Evolutionary conservation across 2,888 invertebrate genomes (phyloP), one percentile per base, ranked within the genome.

Genomic region (Netelia melanura): DNA sequence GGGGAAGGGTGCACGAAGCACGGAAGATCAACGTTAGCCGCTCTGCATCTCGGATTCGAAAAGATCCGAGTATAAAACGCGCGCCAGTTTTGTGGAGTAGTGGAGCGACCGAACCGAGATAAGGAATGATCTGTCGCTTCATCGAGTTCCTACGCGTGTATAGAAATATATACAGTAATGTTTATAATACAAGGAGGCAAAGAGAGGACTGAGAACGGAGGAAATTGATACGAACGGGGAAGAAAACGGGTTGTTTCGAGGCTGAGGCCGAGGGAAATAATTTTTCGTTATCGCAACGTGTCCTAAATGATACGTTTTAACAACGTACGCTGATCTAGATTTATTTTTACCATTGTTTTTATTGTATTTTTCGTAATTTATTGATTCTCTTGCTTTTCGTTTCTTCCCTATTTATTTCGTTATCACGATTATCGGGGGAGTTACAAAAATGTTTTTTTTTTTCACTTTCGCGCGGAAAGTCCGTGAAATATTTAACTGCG

Each of bases 41-140:
- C 83, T 83, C 62, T 64, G 80, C 76, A 84, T 84, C 76, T 84
- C 54, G 58, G 17, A 80, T 76, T 72, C 67, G 75, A 65, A 76
- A 61, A 76, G 80, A 38, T 38, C 38, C 84, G 80, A 67, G 76
- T 76, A 70, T 75, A 72, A 79, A 70, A n/a, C 38, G 62, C 43
- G 64, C 64, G 8, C 54, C 23, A n/a, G 17, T 38, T 38, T 52
- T 58, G 38, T 44, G 43, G 38, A 44, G 64, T 75, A 48, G 61
- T 21, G 58, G 21, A 11, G 43, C 56, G 67, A 77, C 14, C 68
- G 80, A 80, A 30, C 3, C 3, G 3, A 38, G 38, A 38, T 80
- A 84, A 80, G 83, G 2, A 64, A 85, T 76, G 79, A 72, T 67
- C 25, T 74, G 74, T 79, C 56, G 25, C 70, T 82, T 70, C 30